Percentiles rank a stretch among this genome's conserved stretches.
Conservation (phyloP, 2,797 vertebrate species). For the Mormyrus proboscirostris region DNA sequence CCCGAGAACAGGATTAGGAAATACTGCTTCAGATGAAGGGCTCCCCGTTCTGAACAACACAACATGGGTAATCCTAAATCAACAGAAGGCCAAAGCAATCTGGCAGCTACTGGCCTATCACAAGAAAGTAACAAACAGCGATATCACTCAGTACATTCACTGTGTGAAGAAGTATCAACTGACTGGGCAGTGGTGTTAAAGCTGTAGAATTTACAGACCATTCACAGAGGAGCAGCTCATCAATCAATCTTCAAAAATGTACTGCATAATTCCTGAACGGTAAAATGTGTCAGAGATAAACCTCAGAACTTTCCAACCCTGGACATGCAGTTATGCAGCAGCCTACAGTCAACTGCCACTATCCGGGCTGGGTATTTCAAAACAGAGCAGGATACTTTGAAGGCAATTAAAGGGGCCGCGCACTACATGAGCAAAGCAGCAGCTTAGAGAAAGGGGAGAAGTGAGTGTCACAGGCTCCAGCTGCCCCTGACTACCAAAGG, state of each 20-base stretch:
- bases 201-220: neutral
- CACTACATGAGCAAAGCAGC: neutral
- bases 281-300: neutral
- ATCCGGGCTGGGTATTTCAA: neutral
- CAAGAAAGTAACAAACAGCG: neutral
- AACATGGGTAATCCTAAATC: neutral
- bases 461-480: slow-evolving; percentile 57
- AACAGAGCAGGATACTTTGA: neutral
- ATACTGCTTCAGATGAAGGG: neutral
- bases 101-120: neutral
- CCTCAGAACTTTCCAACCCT: neutral
- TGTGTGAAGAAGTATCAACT: neutral
- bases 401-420: neutral
- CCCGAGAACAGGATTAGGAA: neutral
- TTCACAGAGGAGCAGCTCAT: neutral
- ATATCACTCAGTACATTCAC: neutral
- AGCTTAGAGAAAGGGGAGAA: neutral
- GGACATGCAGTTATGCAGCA: neutral
- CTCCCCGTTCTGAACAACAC: neutral
- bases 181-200: neutral
- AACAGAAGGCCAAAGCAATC: neutral
- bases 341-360: neutral
- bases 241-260: neutral
- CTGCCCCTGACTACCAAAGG: slow-evolving; percentile 72
- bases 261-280: neutral